Evolutionary conservation across 1,140 invertebrate genomes (phyloP), one percentile per base, ranked within the genome.

Genomic region (Pentalonia nigronervosa): DNA sequence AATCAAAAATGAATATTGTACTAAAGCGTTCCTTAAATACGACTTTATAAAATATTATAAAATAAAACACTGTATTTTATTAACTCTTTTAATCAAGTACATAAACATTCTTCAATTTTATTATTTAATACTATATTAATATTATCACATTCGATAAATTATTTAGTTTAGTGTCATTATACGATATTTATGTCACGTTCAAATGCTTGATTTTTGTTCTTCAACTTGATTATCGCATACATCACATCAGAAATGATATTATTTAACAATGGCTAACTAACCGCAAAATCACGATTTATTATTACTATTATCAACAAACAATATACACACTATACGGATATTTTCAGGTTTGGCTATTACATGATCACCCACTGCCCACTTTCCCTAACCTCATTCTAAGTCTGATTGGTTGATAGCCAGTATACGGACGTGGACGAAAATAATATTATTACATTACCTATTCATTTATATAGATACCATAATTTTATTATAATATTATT

Each of bases 291-390:
- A 93, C 76, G 76, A 93, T 48, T 81, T 41, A 81, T 81, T 91
- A 81, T 81, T 91, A 45, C 76, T 91, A 81, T 48, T 81, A 90
- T 36, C 87, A 89, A 89, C 36, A 67, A 90, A 90, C 41, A 90
- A 45, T 90, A 90, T 90, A 60, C 36, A n/a, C 81, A 56, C 91
- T 83, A 92, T 83, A 92, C 67, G 90, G 45, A 92, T 92, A 93
- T 93, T 93, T 93, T 93, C 81, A 86, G 91, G 81, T 93, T 93
- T 93, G 81, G 48, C 91, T 93, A 86, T 93, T 93, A 93, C 91
- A 93, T 93, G 91, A 93, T 93, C 67, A 93, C 81, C 91, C 91
- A 93, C 91, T 93, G 91, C 81, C 81, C 81, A 93, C 91, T 93
- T 93, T 93, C 91, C 91, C 91, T 93, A 93, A 93, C 91, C 91